These are phyloP conservation scores for Drosophila auraria DNA, from an alignment of 1,140 invertebrate genomes.

Conservation along the genomic window DNA sequence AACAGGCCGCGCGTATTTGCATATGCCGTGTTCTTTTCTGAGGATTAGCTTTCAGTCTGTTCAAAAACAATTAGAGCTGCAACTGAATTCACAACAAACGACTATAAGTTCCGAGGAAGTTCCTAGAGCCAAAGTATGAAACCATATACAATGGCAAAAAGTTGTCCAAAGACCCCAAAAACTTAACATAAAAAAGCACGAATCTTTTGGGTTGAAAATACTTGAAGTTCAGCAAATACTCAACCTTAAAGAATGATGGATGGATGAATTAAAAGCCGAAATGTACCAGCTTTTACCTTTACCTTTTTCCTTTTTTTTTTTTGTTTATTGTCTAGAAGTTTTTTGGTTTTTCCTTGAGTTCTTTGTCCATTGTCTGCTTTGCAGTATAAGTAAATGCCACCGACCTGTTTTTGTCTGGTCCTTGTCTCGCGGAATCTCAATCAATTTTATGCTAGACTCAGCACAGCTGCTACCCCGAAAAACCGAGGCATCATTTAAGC, in stretches of 20 bases:
- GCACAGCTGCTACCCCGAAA: slow-evolving; percentile 6
- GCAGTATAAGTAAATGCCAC: slow-evolving; percentile 6
- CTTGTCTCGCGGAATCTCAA: slow-evolving; percentile 32
- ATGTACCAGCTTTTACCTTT: not conserved
- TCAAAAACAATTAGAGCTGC: not conserved
- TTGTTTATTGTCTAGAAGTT: slow-evolving; percentile 18
- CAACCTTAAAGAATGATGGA: not conserved
- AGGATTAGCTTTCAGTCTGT: not conserved
- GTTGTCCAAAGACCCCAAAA: not conserved
- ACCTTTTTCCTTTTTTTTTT: slow-evolving; percentile 1
- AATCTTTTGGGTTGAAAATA: not conserved
- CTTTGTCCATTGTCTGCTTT: slow-evolving; percentile 37
- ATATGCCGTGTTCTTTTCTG: not conserved
- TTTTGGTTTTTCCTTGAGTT: slow-evolving; percentile 17
- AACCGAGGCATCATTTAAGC: not conserved
- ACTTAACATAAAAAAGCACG: no score
- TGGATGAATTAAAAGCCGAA: slow-evolving; percentile 2
- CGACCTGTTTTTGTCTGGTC: slow-evolving; percentile 24
- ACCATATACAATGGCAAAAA: not conserved
- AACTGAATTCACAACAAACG: not conserved
- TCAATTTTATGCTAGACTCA: slow-evolving; percentile 26
- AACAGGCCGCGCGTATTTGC: not conserved
- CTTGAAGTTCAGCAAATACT: not conserved
- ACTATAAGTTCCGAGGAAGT: not conserved
- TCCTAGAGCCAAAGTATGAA: not conserved